Evolutionary conservation across 2,113 vertebrate species (phyloP), one percentile per base, ranked within the genome.

Genomic region (Eleginops maclovinus): DNA sequence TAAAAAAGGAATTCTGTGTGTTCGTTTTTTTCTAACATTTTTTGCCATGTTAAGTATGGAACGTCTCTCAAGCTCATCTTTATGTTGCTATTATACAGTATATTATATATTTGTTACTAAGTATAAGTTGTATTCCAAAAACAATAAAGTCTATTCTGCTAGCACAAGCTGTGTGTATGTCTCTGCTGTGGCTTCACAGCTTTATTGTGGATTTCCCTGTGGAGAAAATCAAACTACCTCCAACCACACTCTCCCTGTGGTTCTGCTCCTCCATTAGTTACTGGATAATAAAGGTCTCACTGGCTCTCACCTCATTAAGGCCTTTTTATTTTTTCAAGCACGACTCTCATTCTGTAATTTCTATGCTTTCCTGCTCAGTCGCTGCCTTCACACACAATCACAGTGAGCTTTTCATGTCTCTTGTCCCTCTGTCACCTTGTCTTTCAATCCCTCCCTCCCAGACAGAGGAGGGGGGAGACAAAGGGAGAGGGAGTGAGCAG

Each of bases 361-460:
- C 47, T 60, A 22, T 44, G 28, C 40, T 66, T 26, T 77, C 61
- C 58, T 49, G 14, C 70, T 65, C 44, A 79, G 61, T 46, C 51
- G 7, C 63, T 51, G 28, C 36, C 43, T 70, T 66, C 71, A 67
- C 17, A 51, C 69, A 59, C 21, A 49, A 56, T 68, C 63, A 72
- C 46, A 64, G 14, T 62, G 49, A 79, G 60, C 61, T 62, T 83
- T 79, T 60, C 16, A 47, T 66, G 63, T 77, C 76, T 65, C 56
- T 73, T 72, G 83, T 71, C 47, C 66, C 82, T 81, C 80, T 71
- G 76, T 89, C 84, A 88, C 72, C 84, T 89, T 84, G 76, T 85
- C 89, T 76, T 58, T 81, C 84, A 84, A 75, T 72, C 85, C 87
- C 80, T 77, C 82, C 77, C 70, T 66, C 47, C 17, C 75, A 72